Base-by-base conservation (phyloP, 2,113 vertebrate species). In the Gasterosteus aculeatus region DNA sequence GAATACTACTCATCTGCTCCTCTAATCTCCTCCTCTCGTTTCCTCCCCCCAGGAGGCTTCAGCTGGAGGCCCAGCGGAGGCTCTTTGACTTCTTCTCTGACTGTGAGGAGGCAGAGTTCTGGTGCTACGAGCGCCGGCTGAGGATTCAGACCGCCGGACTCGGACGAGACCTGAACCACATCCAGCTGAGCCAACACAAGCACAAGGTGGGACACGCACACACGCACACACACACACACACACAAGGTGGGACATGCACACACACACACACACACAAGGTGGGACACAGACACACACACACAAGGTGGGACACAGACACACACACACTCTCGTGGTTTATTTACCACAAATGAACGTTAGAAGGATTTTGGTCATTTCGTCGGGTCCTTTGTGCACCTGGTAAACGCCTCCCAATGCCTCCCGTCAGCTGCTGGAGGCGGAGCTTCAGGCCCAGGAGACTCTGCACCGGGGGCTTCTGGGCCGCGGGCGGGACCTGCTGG, bases 71-170 rank as follows among this genome's bases (percentile, higher is more conserved):
- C 9, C 87, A 93, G 81, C 73, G 95, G 60, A 92, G 90, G 70
- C 81, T 94, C 42, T 96, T 93, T 75, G 94, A 96, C 85, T 95
- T 97, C 83, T 93, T 96, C 75, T 80, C 85, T 53, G 93, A 95
- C 84, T 95, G 95, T 80, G 96, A 96, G 73, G 96, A 97, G 62
- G 85, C 95, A 71, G 94, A 96, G 88, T 84, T 80, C 0, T 97
- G 96, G 96, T 77, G 97, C 53, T 93, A 85, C 54, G 95, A 97
- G 42, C 93, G 82, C 59, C 89, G 91, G 90, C 81, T 95, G 79
- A 73, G 91, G 41, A 81, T 95, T 77, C 94, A 94, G 78, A 90
- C 72, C 0, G 82, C 82, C 8, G 85, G 87, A 6, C 91, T 93
- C 10, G 94, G 95, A 29, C 88, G 87, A 57, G 96, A 96, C 80